Base-by-base conservation (phyloP, 2,888 invertebrate species). In the Alentia gelatinosa region DNA sequence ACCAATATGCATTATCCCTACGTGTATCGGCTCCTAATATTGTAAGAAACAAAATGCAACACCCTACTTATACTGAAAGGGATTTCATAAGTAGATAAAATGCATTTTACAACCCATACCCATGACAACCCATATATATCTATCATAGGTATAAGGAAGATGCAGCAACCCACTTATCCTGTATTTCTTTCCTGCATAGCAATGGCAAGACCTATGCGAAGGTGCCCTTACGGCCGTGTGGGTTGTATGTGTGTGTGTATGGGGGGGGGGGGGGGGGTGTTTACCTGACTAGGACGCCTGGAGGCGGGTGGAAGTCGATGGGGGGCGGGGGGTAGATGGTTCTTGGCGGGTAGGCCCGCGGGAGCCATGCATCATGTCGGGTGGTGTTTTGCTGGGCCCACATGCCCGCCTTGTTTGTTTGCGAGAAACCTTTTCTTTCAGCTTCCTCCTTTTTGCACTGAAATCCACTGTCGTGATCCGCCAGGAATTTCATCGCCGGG, bases 361-460 rank as follows among this genome's bases (percentile, higher is more conserved):
- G 26, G 68, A 68, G n/a, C 68, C n/a, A 68, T 68, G 68, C 26
- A 68, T 68, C 68, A 68, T 68, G 68, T 68, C 68, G 30, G 68
- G 12, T 3, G 30, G 30, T 30, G 30, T 68, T 68, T 68, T 68
- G 33, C 68, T 12, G 30, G 30, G 68, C 68, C 68, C 68, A 68
- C 68, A 30, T 68, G 68, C 26, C 30, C 30, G 33, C 30, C 30
- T 26, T 68, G 68, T 68, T 68, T 68, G 68, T 30, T 12, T 12
- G 68, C 30, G 23, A 12, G 23, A 68, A 68, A 68, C n/a, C 23
- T 30, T 68, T 30, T 68, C 68, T 68, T n/a, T 68, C 68, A 26
- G 68, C n/a, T 19, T 68, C 68, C 30, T 30, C 68, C 19, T 56
- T 47, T 68, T 30, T 68, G 68, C 68, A 26, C 30, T 30, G 30